Base-by-base conservation (phyloP, 1,140 invertebrate species). In the Papilio xuthus region DNA sequence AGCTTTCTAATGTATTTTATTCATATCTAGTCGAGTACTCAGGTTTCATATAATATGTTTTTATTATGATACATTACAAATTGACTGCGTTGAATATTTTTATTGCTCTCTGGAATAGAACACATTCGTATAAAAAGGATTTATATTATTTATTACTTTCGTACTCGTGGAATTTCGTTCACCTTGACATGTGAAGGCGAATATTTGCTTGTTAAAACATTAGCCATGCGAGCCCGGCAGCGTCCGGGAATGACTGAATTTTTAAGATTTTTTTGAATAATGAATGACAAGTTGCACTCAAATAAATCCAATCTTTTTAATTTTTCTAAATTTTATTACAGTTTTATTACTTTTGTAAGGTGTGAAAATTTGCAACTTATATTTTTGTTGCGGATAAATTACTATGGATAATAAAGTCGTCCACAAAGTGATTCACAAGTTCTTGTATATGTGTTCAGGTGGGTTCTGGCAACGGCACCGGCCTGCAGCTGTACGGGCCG, bases 401-500 rank as follows among this genome's bases (percentile, higher is more conserved):
- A 37, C 32, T 37, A 37, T 7, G 32, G 2, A 32, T 32, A 32
- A 6, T 32, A 32, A 6, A 26, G 8, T 20, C n/a, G 4, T 7
- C 23, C 7, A 67, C n/a, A n/a, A n/a, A n/a, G n/a, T n/a, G 23
- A 7, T 67, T 12, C 26, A 28, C 26, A 26, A 60, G 20, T 15
- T 28, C 6, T 28, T 67, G 12, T 28, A 15, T 28, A 28, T 67
- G 60, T 67, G 12, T 15, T 26, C 73, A 96, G 95, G 95, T 96
- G 32, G 96, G 96, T 10, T 96, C 96, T 2, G 96, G 96, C 28
- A 96, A 96, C 81, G 95, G 96, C 50, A 96, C 96, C 56, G 95
- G 95, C 32, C 88, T 96, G 69, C 96, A 96, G 83, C 91, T 97
- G 44, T 96, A 96, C 83, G 97, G 97, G 50, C 96, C 97, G 28